These are phyloP conservation scores for Cephus sareptanus DNA, from an alignment of 2,888 invertebrate species.

Conservation along the genomic window DNA sequence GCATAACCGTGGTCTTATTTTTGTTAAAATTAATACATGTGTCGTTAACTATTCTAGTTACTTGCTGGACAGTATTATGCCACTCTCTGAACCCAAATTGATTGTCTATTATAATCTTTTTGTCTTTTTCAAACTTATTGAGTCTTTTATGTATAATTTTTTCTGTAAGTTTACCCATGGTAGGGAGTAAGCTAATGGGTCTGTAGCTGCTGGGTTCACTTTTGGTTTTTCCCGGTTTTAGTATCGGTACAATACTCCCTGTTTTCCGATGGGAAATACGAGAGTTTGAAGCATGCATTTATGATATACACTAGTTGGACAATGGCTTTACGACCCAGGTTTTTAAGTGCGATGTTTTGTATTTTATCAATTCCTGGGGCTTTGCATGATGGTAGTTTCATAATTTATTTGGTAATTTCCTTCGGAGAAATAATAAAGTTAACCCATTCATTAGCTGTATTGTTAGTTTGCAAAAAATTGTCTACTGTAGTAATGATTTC, in stretches of 20 bases:
- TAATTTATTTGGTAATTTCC: constrained; percentile 17
- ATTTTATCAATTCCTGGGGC: constrained; percentile 14
- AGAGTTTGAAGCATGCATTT: neutral
- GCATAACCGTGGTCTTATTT: constrained; percentile 38
- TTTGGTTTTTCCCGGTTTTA: neutral
- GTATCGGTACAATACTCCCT: neutral
- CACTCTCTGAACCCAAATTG: too few species aligned
- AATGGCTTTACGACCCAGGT: neutral
- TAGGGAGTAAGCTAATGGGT: too few species aligned
- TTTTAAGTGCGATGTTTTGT: neutral
- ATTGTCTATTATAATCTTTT: too few species aligned
- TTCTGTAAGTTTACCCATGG: too few species aligned
- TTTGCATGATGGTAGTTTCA: constrained; percentile 21
- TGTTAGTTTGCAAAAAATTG: too few species aligned
- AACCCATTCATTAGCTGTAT: neutral
- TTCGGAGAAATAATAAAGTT: constrained; percentile 4
- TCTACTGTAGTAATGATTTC: too few species aligned
- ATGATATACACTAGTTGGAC: neutral
- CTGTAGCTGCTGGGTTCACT: neutral
- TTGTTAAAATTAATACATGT: constrained; percentile 40
- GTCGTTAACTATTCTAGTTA: constrained; percentile 42
- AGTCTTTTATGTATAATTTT: too few species aligned
- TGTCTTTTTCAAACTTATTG: too few species aligned
- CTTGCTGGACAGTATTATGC: constrained; percentile 43
- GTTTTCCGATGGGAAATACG: neutral